Conservation (phyloP, 1,140 invertebrate genomes). For the Drosophila mayri region DNA sequence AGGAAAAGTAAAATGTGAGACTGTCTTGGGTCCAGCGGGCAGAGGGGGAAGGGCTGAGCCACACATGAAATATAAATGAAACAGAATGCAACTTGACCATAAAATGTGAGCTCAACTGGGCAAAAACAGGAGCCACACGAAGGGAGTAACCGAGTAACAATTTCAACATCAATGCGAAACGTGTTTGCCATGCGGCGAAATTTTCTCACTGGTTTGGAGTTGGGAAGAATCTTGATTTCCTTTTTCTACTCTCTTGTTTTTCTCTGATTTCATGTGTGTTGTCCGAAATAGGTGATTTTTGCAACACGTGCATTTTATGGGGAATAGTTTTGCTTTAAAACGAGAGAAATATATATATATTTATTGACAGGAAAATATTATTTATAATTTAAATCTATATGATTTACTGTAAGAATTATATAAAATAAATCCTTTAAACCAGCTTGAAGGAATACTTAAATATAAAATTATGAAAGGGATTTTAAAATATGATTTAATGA, state of each 20-base stretch:
- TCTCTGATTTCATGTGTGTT: slow-evolving; percentile 60
- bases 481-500: no score
- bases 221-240: slow-evolving; percentile 12
- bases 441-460: no score
- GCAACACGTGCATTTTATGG: slow-evolving; percentile 27
- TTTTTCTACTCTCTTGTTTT: not conserved
- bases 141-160: slow-evolving; percentile 28
- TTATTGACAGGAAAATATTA: not conserved
- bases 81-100: slow-evolving; percentile 63
- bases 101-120: slow-evolving; percentile 58
- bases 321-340: not conserved
- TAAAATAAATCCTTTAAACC: not conserved
- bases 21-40: slow-evolving; percentile 28
- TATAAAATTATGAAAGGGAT: no score
- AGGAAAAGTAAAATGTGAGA: slow-evolving; percentile 52
- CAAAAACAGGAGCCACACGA: slow-evolving; percentile 16
- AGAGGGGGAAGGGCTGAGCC: slow-evolving; percentile 16
- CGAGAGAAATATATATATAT: not conserved
- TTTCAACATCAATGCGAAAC: slow-evolving; percentile 59
- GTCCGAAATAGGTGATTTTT: slow-evolving; percentile 43
- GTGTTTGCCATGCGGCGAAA: slow-evolving; percentile 60
- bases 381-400: not conserved
- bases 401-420: not conserved
- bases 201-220: slow-evolving; percentile 7
- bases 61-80: slow-evolving; percentile 72